These are phyloP conservation scores for Chinchilla lanigera DNA, from an alignment of 2,113 vertebrate species.

Conservation along the genomic window DNA sequence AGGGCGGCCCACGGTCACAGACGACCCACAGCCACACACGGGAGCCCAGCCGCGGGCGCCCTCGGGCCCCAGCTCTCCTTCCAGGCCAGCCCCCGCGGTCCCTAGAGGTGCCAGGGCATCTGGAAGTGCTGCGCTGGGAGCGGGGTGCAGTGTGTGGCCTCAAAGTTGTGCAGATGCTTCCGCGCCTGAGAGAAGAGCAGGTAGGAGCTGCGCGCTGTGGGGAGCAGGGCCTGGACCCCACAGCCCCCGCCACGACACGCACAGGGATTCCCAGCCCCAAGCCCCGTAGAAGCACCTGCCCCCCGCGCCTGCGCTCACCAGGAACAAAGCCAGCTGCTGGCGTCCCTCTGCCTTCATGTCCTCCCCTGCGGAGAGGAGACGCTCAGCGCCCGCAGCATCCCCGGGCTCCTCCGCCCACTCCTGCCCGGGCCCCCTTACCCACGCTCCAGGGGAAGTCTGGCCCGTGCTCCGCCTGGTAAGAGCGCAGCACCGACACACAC, in stretches of 20 bases:
- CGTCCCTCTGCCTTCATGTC: conserved; percentile 91
- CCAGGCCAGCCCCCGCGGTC: background rate
- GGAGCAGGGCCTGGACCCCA: background rate
- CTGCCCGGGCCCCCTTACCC: conserved; percentile 86
- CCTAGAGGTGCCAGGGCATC: conserved; percentile 90
- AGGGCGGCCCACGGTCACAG: conserved; percentile 24
- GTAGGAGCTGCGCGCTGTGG: background rate
- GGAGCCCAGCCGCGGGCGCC: background rate
- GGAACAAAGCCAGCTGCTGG: conserved; percentile 92
- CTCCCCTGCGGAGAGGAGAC: conserved; percentile 86
- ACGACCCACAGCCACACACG: conserved; percentile 44
- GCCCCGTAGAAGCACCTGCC: background rate
- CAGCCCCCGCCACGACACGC: too few species aligned
- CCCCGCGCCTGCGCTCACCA: conserved; percentile 86
- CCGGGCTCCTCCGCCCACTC: background rate
- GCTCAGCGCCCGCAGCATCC: background rate
- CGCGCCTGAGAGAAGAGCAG: conserved; percentile 87
- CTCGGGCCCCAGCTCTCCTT: background rate
- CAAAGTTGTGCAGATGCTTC: conserved; percentile 94
- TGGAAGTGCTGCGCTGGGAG: conserved; percentile 91
- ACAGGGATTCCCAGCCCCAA: background rate
- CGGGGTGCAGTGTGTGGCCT: conserved; percentile 94
- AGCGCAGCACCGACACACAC: conserved; percentile 93
- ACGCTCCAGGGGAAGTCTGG: conserved; percentile 92
- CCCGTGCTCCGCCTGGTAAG: conserved; percentile 90